Evolutionary conservation across 2,888 invertebrate genomes (phyloP).

Genomic region (Stenichneumon culpator): DNA sequence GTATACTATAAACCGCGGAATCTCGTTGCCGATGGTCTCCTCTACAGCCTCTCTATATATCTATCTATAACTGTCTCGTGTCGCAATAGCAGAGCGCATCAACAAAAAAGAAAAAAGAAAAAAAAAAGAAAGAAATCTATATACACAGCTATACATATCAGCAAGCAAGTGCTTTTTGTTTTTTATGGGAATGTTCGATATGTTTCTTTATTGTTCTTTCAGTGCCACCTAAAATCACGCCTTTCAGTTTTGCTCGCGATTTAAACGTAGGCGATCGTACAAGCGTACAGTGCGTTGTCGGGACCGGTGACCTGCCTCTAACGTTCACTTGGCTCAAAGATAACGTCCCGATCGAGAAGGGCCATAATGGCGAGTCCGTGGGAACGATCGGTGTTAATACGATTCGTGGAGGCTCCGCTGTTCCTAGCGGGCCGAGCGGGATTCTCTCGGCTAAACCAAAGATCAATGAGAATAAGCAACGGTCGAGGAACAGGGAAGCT

Average conservation of each 20-base stretch:
- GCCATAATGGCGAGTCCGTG: conserved; percentile 72
- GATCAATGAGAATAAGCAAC: conserved; percentile 65
- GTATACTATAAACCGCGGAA: conserved; percentile 34
- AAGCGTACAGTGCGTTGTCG: conserved; percentile 88
- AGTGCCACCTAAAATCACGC: conserved; percentile 89
- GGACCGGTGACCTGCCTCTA: conserved; percentile 89
- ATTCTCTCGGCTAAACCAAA: conserved; percentile 33
- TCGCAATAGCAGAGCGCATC: conserved; percentile 28
- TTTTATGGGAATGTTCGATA: conserved; percentile 63
- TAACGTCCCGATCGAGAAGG: conserved; percentile 85
- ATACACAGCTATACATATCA: conserved; percentile 23
- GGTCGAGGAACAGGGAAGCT: conserved; percentile 61
- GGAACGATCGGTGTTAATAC: conserved; percentile 70
- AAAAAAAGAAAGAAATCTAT: background rate
- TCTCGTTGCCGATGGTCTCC: conserved; percentile 57
- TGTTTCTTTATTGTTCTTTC: conserved; percentile 73
- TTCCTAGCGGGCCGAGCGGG: conserved; percentile 36
- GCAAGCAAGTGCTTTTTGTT: conserved; percentile 32
- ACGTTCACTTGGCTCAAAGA: conserved; percentile 89
- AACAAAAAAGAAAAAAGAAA: conserved; percentile 9
- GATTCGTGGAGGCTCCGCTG: conserved; percentile 53
- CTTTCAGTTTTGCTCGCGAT: conserved; percentile 89
- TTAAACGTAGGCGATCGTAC: conserved; percentile 88
- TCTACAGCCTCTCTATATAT: conserved; percentile 51
- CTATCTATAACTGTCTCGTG: conserved; percentile 49